Conservation (phyloP, 2,113 vertebrate species). For the Turnix velox region DNA sequence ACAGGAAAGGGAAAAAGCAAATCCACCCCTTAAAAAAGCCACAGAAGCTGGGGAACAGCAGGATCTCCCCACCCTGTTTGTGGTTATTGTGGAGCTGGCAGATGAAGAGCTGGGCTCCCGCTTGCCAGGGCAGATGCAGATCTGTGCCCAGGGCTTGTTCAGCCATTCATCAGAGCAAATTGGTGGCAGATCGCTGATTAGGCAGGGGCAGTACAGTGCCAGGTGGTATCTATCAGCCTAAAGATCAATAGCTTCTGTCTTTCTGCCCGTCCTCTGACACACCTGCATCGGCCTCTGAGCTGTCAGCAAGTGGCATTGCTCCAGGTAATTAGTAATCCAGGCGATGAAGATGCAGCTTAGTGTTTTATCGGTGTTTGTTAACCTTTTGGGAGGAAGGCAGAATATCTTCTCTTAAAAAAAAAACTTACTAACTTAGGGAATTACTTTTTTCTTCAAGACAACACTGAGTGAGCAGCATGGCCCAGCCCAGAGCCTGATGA, state of each 20-base stretch:
- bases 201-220: background rate
- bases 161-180: background rate
- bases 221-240: background rate
- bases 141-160: background rate
- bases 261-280: background rate
- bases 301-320: background rate
- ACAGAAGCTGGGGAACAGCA: accelerated
- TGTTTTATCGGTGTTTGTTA: background rate
- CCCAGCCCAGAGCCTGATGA: accelerated
- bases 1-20: background rate
- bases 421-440: background rate
- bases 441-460: background rate
- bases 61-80: accelerated
- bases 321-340: background rate
- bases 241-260: background rate
- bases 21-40: background rate
- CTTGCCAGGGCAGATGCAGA: background rate
- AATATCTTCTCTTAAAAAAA: background rate
- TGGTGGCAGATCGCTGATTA: background rate
- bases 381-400: background rate
- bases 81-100: background rate
- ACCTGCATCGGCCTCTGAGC: background rate
- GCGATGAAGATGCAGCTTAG: background rate
- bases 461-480: accelerated
- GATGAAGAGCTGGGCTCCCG: background rate